Percentiles rank a stretch among this genome's conserved stretches.
Conservation (phyloP, 2,113 vertebrate genomes). For the Alaudala cheleensis region DNA sequence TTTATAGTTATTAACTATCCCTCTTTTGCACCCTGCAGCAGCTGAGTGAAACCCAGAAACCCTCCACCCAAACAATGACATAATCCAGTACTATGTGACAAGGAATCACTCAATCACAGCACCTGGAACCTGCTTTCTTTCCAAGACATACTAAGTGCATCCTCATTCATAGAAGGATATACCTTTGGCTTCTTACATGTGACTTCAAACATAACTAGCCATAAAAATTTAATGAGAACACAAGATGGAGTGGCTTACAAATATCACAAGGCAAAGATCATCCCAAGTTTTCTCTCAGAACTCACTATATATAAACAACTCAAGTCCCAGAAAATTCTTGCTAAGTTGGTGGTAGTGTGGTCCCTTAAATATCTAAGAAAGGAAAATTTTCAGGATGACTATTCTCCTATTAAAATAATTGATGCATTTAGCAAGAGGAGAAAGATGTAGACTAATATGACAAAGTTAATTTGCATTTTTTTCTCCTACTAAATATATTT, state of each 20-base stretch:
- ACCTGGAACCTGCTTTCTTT: not conserved
- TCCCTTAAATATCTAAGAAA: not conserved
- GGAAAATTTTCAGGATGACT: not conserved
- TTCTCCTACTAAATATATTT: not conserved
- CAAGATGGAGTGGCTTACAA: not conserved
- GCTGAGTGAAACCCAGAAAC: not conserved
- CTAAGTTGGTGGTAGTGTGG: not conserved
- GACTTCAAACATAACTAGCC: not conserved
- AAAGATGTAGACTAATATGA: not conserved
- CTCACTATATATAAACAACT: not conserved
- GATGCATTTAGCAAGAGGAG: not conserved
- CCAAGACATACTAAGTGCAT: not conserved
- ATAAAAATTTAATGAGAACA: not conserved
- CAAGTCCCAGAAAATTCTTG: not conserved
- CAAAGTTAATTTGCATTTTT: not conserved
- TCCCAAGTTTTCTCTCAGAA: not conserved
- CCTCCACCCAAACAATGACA: not conserved
- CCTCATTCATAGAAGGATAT: not conserved
- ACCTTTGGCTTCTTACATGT: not conserved
- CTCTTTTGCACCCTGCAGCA: not conserved
- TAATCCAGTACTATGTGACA: not conserved
- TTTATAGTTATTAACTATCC: not conserved
- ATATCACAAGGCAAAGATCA: not conserved
- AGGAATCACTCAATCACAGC: not conserved
- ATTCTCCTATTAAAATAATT: not conserved